Evolutionary conservation across 2,888 invertebrate genomes (phyloP).

Genomic region (Eledone cirrhosa): DNA sequence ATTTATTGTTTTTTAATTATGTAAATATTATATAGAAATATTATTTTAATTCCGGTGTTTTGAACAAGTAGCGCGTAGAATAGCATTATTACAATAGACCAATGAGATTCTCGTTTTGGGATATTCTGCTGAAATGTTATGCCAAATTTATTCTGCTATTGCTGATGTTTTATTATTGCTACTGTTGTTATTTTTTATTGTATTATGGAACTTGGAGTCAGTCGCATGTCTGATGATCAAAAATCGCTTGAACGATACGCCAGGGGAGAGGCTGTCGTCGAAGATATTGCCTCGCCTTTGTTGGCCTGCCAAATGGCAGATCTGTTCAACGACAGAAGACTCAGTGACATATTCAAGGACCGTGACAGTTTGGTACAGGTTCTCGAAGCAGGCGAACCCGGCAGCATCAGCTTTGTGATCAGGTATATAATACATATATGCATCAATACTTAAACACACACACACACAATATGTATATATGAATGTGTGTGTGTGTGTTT

Average conservation of each 20-base stretch:
- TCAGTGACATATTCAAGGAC: conserved; percentile 29
- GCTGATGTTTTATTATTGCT: too few relatives aligned
- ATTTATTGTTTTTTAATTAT: too few relatives aligned
- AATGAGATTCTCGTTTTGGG: conserved; percentile 22
- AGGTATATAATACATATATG: conserved; percentile 26
- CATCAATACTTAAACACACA: too few relatives aligned
- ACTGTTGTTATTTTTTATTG: not conserved
- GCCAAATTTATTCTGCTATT: not conserved
- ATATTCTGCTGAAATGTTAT: conserved; percentile 13
- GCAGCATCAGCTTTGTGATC: conserved; percentile 31
- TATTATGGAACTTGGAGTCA: conserved; percentile 26
- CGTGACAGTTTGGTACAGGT: conserved; percentile 30
- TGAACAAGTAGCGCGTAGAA: too few relatives aligned
- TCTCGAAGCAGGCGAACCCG: conserved; percentile 32
- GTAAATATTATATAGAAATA: too few relatives aligned
- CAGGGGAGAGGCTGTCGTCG: conserved; percentile 3
- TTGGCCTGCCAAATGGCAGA: conserved; percentile 30
- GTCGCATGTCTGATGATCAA: conserved; percentile 13
- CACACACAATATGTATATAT: too few relatives aligned
- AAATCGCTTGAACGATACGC: conserved; percentile 1
- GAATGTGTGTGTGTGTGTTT: too few relatives aligned
- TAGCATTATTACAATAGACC: not conserved
- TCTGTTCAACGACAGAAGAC: conserved; percentile 25
- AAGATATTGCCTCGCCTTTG: not conserved
- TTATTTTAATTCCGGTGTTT: too few relatives aligned